Base-by-base conservation (phyloP, 2,797 vertebrate genomes). In the Malurus leucopterus region DNA sequence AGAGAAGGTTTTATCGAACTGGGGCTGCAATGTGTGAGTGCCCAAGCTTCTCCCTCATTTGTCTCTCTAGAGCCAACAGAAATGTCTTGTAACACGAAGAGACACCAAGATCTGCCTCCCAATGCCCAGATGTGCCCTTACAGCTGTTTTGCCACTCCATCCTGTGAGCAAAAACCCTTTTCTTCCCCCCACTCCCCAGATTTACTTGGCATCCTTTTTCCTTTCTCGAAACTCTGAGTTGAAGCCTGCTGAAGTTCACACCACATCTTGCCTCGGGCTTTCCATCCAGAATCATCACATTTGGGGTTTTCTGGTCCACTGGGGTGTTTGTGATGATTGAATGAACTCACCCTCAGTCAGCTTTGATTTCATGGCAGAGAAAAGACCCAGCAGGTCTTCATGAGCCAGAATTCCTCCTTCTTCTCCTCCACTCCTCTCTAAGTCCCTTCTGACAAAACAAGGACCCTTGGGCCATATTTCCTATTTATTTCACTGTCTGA, bases 401-500 rank as follows among this genome's bases (percentile, higher is more conserved):
- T n/a, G 74, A 89, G 82, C 44, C 63, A 77, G 43, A 22, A 22
- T 63, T 74, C 24, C 69, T 79, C 61, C 69, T 49, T 41, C 34
- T 84, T 70, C 55, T 65, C 32, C 73, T 89, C 82, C 72, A 82
- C 40, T 87, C 93, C 81, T 89, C 91, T 93, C 71, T 63, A 71
- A 94, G 63, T 40, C 59, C 47, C 61, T 86, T 90, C 92, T 94
- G 86, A 95, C 62, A 95, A 92, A 94, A 91, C 34, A 86, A 81
- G 77, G 75, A 62, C 73, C 84, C 79, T 73, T 67, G 69, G 89
- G 91, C 59, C 75, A 90, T 88, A 92, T 90, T 92, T 92, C 82
- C 84, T 92, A 94, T 91, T 96, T 95, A 93, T 94, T 96, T 96
- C 83, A 80, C 80, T 91, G 72, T 85, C 91, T 95, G 92, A 84